Evolutionary conservation across 2,113 vertebrate species (phyloP), one percentile per base, ranked within the genome.

Genomic region (Cyprinus carpio): DNA sequence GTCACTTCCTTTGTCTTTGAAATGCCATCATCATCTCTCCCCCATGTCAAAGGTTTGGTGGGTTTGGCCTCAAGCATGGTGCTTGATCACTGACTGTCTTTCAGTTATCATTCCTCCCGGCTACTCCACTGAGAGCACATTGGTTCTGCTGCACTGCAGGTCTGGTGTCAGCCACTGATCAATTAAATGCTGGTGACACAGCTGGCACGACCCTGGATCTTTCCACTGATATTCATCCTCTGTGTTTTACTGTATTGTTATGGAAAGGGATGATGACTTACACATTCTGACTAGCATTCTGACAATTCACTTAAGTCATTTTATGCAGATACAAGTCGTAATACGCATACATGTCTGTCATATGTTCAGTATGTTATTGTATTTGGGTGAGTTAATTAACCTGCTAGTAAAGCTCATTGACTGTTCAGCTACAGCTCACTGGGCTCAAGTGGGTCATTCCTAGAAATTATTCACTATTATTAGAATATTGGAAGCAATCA

Each of bases 21-120:
- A 62, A 23, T 27, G 20, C 25, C 75, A 20, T 62, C 72, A 1
- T 15, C 67, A 65, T 51, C 20, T 46, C 34, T 11, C 54, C 82
- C 46, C 46, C 34, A 37, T 65, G 60, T 84, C 84, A 76, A 13
- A 75, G 56, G 12, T 82, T 81, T 54, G 40, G 62, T 20, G 27
- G 46, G 60, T 82, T 75, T 56, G 34, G 23, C 82, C 84, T 79
- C 27, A 11, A 81, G 76, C 15, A 16, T 67, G 18, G 27, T 20
- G 65, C 60, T 88, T 37, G 51, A 88, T 86, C 87, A 81, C 34
- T 75, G 76, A 60, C 43, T 78, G 85, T 87, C 84, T 78, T 74
- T 81, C 82, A 84, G 86, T 75, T 58, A 56, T 85, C 82, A 67
- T 82, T 46, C 29, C 34, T 37, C 16, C 43, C 18, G 43, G 75